phyloP scores from a whole-genome alignment of 2,113 vertebrate genomes.

The Globicephala melas region DNA sequence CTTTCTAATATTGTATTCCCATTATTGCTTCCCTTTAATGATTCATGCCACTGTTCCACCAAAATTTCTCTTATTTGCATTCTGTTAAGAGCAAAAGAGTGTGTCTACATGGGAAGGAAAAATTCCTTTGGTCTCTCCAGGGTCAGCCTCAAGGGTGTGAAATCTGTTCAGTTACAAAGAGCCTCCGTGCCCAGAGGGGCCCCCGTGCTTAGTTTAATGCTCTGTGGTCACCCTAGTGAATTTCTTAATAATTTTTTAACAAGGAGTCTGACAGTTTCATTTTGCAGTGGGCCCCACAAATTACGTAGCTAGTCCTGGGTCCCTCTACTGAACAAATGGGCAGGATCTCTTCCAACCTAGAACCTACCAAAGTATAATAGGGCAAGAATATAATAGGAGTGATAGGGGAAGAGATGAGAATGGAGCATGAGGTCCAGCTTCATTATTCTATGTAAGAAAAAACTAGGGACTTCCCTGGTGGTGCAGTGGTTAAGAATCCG shows the following conservation, averaged over 20 bases:
- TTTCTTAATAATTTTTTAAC: background rate
- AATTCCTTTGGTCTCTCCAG: background rate
- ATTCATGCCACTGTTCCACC: background rate
- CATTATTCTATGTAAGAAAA: background rate
- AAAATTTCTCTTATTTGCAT: background rate
- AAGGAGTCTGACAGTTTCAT: background rate
- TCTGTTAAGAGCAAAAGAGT: background rate
- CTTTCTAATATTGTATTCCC: background rate
- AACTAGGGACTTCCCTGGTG: background rate
- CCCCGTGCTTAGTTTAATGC: background rate
- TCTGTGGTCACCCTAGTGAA: background rate
- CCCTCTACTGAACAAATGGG: background rate
- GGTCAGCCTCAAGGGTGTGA: background rate
- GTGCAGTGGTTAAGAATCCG: too few species aligned
- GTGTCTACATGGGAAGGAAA: background rate
- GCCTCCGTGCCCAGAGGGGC: background rate
- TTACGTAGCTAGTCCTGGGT: background rate
- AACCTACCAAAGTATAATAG: background rate
- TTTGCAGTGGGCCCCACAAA: background rate
- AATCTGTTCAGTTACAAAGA: background rate
- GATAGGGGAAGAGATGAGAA: background rate
- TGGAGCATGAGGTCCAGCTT: background rate
- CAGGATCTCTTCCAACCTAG: background rate
- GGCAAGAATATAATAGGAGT: background rate
- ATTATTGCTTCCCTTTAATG: background rate